Evolutionary conservation across 2,113 vertebrate species (phyloP).

Genomic region (Periophthalmodon schlosseri): DNA sequence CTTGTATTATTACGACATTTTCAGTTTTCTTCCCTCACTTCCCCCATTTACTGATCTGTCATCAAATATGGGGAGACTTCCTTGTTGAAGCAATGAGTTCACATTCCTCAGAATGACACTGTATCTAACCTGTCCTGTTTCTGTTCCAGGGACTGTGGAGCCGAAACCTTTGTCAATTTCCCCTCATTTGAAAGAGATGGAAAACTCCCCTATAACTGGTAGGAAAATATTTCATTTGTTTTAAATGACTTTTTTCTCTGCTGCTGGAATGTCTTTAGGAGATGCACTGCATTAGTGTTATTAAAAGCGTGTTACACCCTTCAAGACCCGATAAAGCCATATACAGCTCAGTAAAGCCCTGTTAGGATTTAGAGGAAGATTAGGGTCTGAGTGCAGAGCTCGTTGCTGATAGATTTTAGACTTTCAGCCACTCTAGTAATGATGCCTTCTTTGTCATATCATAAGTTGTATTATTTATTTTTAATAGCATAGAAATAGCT

Average conservation of each 20-base stretch:
- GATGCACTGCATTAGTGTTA: constrained; percentile 11
- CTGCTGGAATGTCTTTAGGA: background rate
- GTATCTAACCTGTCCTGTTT: background rate
- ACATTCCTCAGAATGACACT: background rate
- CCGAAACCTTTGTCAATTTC: constrained; percentile 96
- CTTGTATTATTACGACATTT: background rate
- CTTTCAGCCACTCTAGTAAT: background rate
- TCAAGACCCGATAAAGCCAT: constrained; percentile 14
- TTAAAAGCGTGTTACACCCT: constrained; percentile 14
- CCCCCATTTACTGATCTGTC: constrained; percentile 27
- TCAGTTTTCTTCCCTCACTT: constrained; percentile 21
- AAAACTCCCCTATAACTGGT: constrained; percentile 97
- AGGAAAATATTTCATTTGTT: constrained; percentile 56
- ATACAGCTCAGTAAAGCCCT: constrained; percentile 27
- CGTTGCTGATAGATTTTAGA: constrained; percentile 21
- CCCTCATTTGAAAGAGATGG: constrained; percentile 93
- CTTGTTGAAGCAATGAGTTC: background rate
- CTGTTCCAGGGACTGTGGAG: constrained; percentile 87
- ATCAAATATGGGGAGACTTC: constrained; percentile 39
- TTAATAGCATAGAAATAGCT: background rate
- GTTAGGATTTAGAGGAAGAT: constrained; percentile 33
- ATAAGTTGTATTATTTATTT: background rate
- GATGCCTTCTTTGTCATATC: constrained; percentile 25
- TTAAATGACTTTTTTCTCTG: background rate
- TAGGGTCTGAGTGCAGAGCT: constrained; percentile 24